phyloP scores from a whole-genome alignment of 2,888 invertebrate genomes.

The Diloba caeruleocephala region DNA sequence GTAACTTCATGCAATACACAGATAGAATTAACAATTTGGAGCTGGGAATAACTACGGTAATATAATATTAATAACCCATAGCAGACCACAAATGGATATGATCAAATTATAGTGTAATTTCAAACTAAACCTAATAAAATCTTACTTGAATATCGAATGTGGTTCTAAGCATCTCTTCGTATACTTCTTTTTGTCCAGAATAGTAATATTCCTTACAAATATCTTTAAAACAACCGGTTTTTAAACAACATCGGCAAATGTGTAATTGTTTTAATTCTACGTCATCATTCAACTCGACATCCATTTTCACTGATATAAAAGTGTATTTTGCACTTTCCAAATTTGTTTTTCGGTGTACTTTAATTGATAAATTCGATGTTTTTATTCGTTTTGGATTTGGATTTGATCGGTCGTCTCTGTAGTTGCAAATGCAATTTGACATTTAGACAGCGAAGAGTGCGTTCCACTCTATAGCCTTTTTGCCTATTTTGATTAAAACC shows the following conservation, averaged over 20 bases:
- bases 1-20: no score
- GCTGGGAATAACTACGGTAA: no score
- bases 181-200: conserved; percentile 59
- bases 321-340: not conserved
- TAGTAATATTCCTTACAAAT: conserved; percentile 57
- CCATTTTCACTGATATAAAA: conserved; percentile 40
- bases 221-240: conserved; percentile 54
- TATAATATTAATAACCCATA: no score
- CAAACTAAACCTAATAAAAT: not conserved
- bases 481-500: no score
- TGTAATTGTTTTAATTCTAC: conserved; percentile 22
- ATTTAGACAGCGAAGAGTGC: no score
- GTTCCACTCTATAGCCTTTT: no score
- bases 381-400: conserved; percentile 4
- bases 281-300: conserved; percentile 9
- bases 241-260: conserved; percentile 69
- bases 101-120: not conserved
- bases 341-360: not conserved
- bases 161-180: conserved; percentile 62
- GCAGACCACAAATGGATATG: no score
- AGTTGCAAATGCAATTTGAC: no score
- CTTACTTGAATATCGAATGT: conserved; percentile 70
- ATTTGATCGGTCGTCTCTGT: conserved; percentile 4
- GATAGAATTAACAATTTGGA: no score
- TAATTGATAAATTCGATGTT: conserved; percentile 25